A percentile compares a stretch with the other conserved stretches of the same genome.
Conservation (phyloP, 2,797 vertebrate genomes). For the Bradypodion ventrale region DNA sequence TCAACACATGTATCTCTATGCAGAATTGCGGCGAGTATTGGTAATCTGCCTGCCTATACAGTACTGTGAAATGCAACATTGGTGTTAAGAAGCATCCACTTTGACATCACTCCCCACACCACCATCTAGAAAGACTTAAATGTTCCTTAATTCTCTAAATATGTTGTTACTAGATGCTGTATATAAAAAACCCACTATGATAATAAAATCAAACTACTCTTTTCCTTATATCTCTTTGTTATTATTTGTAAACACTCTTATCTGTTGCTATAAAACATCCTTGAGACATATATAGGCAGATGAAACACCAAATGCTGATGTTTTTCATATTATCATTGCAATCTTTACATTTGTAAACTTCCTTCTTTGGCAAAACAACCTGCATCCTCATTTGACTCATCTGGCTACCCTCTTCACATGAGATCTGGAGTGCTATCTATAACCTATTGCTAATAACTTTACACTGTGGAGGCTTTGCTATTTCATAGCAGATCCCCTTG, state of each 20-base stretch:
- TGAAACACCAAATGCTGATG: conserved; percentile 68
- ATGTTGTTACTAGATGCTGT: conserved; percentile 29
- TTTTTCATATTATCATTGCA: conserved; percentile 55
- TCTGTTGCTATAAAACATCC: conserved; percentile 68
- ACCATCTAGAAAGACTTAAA: conserved; percentile 21
- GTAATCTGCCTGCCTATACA: background rate
- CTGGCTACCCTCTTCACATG: conserved; percentile 61
- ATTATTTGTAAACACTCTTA: conserved; percentile 71
- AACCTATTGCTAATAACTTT: conserved; percentile 69
- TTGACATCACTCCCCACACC: background rate
- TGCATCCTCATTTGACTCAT: conserved; percentile 62
- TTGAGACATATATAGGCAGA: conserved; percentile 64
- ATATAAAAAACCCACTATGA: conserved; percentile 51
- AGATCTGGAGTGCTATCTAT: conserved; percentile 63
- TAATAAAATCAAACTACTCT: conserved; percentile 48
- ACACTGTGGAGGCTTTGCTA: conserved; percentile 63
- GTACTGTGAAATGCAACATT: background rate
- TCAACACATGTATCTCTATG: background rate
- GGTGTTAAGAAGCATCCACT: conserved; percentile 10
- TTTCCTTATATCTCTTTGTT: conserved; percentile 67
- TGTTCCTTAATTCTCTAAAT: conserved; percentile 28
- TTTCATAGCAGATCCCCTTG: conserved; percentile 61
- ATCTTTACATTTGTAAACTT: conserved; percentile 63
- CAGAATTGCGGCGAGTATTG: background rate
- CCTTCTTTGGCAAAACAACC: conserved; percentile 37